A percentile compares a stretch with the other conserved stretches of the same genome.
Evolutionary conservation across 2,888 invertebrate genomes (phyloP).

Genomic region (Tigriopus californicus): DNA sequence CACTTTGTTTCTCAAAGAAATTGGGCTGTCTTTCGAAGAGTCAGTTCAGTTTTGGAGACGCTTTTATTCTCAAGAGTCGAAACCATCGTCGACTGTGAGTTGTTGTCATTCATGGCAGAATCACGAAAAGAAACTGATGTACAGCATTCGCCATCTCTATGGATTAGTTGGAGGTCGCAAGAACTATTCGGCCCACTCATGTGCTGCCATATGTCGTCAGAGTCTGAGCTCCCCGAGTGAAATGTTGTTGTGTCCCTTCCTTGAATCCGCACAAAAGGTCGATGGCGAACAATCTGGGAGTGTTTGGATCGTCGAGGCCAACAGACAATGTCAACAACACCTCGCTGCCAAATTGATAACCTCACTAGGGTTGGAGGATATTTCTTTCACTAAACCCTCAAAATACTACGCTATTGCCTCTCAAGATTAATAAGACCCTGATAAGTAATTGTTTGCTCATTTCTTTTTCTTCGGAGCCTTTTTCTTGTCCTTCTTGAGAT

Average conservation of each 20-base stretch:
- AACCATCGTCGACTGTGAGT: conserved; percentile 44
- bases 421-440: background rate
- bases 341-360: too few relatives aligned
- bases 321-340: too few relatives aligned
- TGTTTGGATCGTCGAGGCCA: too few relatives aligned
- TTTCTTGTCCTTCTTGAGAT: conserved; percentile 18
- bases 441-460: background rate
- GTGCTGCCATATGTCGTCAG: background rate
- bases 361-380: too few relatives aligned
- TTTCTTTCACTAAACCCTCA: too few relatives aligned
- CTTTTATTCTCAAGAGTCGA: conserved; percentile 50
- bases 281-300: too few relatives aligned
- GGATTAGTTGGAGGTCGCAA: conserved; percentile 41
- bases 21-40: conserved; percentile 77
- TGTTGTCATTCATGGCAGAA: conserved; percentile 13
- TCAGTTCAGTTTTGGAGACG: conserved; percentile 66
- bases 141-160: conserved; percentile 77
- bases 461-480: conserved; percentile 16
- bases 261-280: too few relatives aligned
- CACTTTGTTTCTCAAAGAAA: conserved; percentile 82
- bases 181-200: conserved; percentile 7
- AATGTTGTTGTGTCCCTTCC: too few relatives aligned
- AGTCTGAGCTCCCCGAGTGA: too few relatives aligned
- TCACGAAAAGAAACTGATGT: conserved; percentile 64
- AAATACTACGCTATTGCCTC: too few relatives aligned